These are phyloP conservation scores for Sebastolobus alascanus DNA, from an alignment of 2,797 vertebrate species.

Conservation along the genomic window DNA sequence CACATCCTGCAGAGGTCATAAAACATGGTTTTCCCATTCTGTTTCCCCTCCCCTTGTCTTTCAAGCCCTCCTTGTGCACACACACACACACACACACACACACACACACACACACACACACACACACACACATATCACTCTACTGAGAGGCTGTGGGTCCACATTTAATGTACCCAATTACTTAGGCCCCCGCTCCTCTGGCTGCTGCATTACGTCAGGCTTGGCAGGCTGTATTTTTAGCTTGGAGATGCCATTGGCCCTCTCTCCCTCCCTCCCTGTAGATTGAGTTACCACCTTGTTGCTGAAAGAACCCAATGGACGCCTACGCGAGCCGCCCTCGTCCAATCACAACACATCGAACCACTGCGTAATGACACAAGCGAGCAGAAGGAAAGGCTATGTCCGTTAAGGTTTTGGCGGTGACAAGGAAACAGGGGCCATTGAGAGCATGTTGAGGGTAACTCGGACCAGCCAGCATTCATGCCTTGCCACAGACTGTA, in stretches of 20 bases:
- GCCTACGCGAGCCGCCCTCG: constrained; percentile 33
- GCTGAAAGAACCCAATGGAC: constrained; percentile 74
- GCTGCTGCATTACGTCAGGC: constrained; percentile 86
- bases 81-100: constrained; percentile 12
- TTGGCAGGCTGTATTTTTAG: constrained; percentile 86
- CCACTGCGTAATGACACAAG: constrained; percentile 57
- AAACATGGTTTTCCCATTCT: constrained; percentile 70
- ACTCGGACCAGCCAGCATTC: constrained; percentile 43
- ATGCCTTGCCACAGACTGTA: constrained; percentile 52
- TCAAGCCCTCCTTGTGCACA: constrained; percentile 20
- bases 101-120: neutral
- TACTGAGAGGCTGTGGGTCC: constrained; percentile 66
- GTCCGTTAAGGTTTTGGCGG: constrained; percentile 52
- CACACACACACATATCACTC: constrained; percentile 35
- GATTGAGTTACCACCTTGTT: constrained; percentile 86
- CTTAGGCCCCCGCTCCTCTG: constrained; percentile 78
- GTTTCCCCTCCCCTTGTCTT: constrained; percentile 63
- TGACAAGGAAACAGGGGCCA: constrained; percentile 25
- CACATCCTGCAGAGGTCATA: constrained; percentile 72
- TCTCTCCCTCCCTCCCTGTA: constrained; percentile 52
- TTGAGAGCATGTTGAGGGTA: constrained; percentile 32
- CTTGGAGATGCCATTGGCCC: constrained; percentile 77
- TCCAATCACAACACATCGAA: constrained; percentile 69
- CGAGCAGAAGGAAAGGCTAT: constrained; percentile 32
- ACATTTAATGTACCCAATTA: constrained; percentile 86